These are phyloP conservation scores for Tylochromis polylepis DNA, from an alignment of 2,113 vertebrate genomes.

Conservation along the genomic window DNA sequence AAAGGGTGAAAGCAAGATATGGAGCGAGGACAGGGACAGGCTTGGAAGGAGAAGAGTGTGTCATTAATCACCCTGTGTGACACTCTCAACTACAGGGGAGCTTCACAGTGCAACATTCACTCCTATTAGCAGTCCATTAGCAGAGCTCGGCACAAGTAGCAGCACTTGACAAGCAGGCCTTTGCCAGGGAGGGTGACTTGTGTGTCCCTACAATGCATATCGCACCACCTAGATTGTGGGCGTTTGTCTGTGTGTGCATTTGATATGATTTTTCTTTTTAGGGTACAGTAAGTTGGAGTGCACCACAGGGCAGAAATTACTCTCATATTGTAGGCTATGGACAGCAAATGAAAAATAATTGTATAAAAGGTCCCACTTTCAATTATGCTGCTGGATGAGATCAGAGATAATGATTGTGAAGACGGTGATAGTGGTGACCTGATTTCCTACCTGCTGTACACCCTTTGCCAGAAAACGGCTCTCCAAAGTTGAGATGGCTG, in stretches of 20 bases:
- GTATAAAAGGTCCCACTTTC: constrained; percentile 27
- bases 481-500: constrained; percentile 54
- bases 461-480: constrained; percentile 49
- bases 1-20: constrained; percentile 23
- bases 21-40: constrained; percentile 45
- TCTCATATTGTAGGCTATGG: neutral
- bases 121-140: constrained; percentile 83
- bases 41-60: constrained; percentile 48
- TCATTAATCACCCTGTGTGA: constrained; percentile 77
- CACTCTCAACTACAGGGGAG: constrained; percentile 63
- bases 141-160: constrained; percentile 61
- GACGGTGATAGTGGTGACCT: constrained; percentile 51
- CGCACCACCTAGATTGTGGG: constrained; percentile 25
- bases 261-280: neutral
- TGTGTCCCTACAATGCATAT: constrained; percentile 34
- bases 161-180: constrained; percentile 65
- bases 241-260: neutral
- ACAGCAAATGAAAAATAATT: constrained; percentile 54
- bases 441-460: constrained; percentile 52
- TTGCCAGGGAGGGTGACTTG: constrained; percentile 56
- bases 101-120: constrained; percentile 62
- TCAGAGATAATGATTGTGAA: constrained; percentile 30
- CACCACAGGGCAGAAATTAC: constrained; percentile 1
- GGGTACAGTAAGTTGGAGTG: constrained; percentile 16
- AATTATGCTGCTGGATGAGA: constrained; percentile 15